Base-by-base conservation (phyloP, 2,888 invertebrate genomes). In the Phaonia tiefii region DNA sequence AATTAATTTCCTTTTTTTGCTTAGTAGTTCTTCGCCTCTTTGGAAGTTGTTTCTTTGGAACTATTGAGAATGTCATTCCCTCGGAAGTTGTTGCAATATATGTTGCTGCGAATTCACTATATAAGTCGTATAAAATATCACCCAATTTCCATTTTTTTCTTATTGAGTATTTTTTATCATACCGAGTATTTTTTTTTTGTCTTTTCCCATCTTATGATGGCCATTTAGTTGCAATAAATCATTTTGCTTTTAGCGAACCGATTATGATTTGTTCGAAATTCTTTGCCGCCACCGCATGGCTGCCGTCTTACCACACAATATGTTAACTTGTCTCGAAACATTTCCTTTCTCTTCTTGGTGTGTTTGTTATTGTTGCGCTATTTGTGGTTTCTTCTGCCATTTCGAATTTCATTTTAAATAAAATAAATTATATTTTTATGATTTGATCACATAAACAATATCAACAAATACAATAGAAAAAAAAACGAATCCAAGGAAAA, bases 161-260 rank as follows among this genome's bases (percentile, higher is more conserved):
- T 44, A 3, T 11, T 72, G 4, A 17, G 25, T 58, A 39, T 42
- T 11, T 39, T 54, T 65, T 56, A 17, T 11, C 1, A 42, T 39
- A 67, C 20, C 1, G 25, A 63, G 56, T 26, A n/a, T 58, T 77
- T 60, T 25, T 74, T 71, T 17, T 74, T 70, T 66, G 56, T 77
- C 65, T 81, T 42, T 26, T n/a, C 56, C 51, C 44, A 54, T 39
- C n/a, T n/a, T n/a, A n/a, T n/a, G n/a, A n/a, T 31, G 31, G 31
- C 51, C 15, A 71, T 70, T 71, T 67, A 71, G n/a, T 63, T 66
- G 67, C 22, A n/a, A 75, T 81, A 81, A 81, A 81, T 81, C 81
- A 81, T 71, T 67, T 73, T 70, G 20, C n/a, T 11, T 60, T 37
- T n/a, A 3, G 3, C 11, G 10, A 71, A 15, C 56, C 49, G 67